These are phyloP conservation scores for Phoebastria nigripes DNA, from an alignment of 2,797 vertebrate genomes.

Conservation along the genomic window DNA sequence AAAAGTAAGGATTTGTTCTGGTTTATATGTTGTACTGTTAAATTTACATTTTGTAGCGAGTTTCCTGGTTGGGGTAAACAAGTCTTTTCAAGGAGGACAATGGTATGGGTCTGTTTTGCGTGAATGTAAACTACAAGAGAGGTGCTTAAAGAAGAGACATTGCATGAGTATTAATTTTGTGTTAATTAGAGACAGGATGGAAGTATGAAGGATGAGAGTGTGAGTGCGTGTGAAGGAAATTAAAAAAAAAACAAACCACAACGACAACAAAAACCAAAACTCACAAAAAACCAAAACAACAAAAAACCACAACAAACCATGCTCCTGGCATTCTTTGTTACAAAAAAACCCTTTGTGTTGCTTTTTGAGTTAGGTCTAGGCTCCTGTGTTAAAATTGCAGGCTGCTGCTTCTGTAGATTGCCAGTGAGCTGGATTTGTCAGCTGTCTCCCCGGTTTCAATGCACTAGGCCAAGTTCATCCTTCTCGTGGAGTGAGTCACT, in stretches of 20 bases:
- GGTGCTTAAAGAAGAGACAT: background rate
- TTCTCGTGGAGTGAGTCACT: background rate
- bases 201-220: background rate
- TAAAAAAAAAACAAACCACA: background rate
- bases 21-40: too few relatives aligned
- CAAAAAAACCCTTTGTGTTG: background rate
- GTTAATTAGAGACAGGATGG: background rate
- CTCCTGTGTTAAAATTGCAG: background rate
- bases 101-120: background rate
- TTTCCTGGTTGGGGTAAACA: background rate
- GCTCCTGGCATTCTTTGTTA: background rate
- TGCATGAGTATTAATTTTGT: background rate
- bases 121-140: background rate
- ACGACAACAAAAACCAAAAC: too few relatives aligned
- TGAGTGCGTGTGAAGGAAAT: background rate
- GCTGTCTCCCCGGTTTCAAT: background rate
- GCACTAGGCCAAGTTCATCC: background rate
- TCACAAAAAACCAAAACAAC: too few relatives aligned
- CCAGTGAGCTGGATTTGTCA: background rate
- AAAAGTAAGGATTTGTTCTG: slow-evolving; percentile 81
- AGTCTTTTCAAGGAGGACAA: background rate
- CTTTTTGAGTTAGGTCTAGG: background rate
- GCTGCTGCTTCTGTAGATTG: background rate
- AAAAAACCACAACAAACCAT: background rate
- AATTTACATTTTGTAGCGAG: background rate